Conservation (phyloP, 1,140 invertebrate species). For the Bathynomus jamesi region DNA sequence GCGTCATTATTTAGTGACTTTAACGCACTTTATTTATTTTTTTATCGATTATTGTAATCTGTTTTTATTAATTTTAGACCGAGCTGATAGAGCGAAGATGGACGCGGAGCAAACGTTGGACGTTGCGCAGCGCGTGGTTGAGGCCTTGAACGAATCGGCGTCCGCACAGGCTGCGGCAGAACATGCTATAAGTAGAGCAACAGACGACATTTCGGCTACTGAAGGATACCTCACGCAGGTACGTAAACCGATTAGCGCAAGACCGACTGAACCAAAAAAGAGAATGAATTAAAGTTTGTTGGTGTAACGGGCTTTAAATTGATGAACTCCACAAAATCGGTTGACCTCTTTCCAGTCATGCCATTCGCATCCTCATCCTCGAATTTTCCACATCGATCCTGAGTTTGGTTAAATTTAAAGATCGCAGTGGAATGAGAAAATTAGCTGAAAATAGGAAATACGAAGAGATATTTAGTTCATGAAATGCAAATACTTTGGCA, state of each 20-base stretch:
- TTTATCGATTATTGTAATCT: too few species aligned
- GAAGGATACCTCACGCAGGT: conserved; percentile 61
- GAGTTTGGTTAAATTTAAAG: too few species aligned
- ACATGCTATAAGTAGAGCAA: conserved; percentile 67
- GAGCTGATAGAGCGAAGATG: conserved; percentile 41
- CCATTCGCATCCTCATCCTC: too few species aligned
- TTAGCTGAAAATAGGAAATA: too few species aligned
- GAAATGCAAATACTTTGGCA: too few species aligned
- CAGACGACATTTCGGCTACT: conserved; percentile 64
- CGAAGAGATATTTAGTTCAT: too few species aligned
- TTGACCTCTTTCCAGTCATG: too few species aligned
- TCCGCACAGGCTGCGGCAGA: conserved; percentile 68
- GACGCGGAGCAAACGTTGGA: conserved; percentile 51
- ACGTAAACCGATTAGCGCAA: conserved; percentile 11
- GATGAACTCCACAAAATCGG: too few species aligned
- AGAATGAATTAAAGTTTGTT: conserved; percentile 1
- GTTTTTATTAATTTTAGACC: conserved; percentile 33
- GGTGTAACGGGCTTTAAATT: too few species aligned
- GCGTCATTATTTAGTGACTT: not conserved
- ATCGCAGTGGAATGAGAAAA: too few species aligned
- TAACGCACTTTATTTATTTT: too few species aligned
- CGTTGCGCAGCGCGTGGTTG: conserved; percentile 51
- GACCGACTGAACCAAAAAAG: not conserved
- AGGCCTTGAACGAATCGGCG: conserved; percentile 58
- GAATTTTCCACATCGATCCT: too few species aligned